Evolutionary conservation across 2,888 invertebrate species (phyloP), one percentile per base, ranked within the genome.

Genomic region (Lithophane socia): DNA sequence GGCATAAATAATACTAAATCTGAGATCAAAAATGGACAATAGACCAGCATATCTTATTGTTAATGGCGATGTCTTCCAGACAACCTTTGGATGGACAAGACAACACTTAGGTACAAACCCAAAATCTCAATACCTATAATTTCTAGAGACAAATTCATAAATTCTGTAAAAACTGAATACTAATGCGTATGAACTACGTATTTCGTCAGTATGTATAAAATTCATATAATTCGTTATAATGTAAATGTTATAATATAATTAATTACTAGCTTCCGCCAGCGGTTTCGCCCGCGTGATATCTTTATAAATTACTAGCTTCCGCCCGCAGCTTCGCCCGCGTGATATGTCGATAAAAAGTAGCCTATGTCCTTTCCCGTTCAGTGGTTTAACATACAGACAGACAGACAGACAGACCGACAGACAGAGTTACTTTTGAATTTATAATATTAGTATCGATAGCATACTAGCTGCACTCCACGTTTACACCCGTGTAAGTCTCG

Each of bases 1-100:
- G 21, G n/a, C 12, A 60, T 60, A 9, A 72, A 52, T 78, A 73
- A 37, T 80, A n/a, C 37, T 37, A 66, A 66, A 80, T 73, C 60
- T 49, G 2, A 47, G 74, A 74, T 61, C 24, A 42, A 80, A 61
- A 67, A 52, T 24, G n/a, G 44, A 80, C 63, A 68, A 58, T 68
- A 18, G 29, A 21, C 37, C 5, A 47, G 37, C n/a, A 60, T 68
- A 68, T 58, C 29, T 64, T 37, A 47, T 65, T 56, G 29, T n/a
- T 58, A 58, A 29, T 24, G 29, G 24, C 47, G 2, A 44, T 65
- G 75, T 54, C 75, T 64, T 75, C 24, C n/a, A 81, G 75, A 79
- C 68, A 68, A 69, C 79, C 63, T 75, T 47, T 68, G 12, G 18
- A 52, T 42, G 44, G 64, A 68, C 81, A 54, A 54, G 13, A 64